Evolutionary conservation across 2,797 vertebrate genomes (phyloP).

Genomic region (Protonibea diacanthus): DNA sequence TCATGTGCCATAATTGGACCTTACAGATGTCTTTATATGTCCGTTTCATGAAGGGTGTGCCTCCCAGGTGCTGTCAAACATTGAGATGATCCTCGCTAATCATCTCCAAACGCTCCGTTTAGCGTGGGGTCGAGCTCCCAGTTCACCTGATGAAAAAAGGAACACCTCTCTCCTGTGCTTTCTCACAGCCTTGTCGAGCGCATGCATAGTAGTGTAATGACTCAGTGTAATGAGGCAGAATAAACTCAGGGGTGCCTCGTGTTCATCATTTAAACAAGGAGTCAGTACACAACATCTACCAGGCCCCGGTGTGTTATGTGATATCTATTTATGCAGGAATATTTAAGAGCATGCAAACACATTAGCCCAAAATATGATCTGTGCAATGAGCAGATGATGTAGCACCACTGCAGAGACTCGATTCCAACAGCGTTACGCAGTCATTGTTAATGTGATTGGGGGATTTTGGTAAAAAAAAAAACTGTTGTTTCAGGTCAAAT

Average conservation of each 20-base stretch:
- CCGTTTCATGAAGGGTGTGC: background rate
- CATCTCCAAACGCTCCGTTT: slow-evolving; percentile 11
- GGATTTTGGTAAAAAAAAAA: background rate
- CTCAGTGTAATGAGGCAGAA: slow-evolving; percentile 24
- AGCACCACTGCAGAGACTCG: no score
- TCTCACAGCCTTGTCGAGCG: background rate
- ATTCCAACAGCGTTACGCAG: no score
- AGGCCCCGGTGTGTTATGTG: background rate
- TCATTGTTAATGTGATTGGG: background rate
- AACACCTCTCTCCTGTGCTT: background rate
- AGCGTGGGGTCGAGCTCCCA: slow-evolving; percentile 9
- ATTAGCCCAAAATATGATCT: background rate
- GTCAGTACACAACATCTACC: background rate
- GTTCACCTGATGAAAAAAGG: slow-evolving; percentile 3
- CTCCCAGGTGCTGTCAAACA: slow-evolving; percentile 19
- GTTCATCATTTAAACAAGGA: slow-evolving; percentile 22
- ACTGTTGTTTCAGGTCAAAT: background rate
- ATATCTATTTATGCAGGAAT: background rate
- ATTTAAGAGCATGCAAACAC: background rate
- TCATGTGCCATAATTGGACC: slow-evolving; percentile 33
- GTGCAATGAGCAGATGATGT: background rate
- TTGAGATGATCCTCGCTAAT: slow-evolving; percentile 35
- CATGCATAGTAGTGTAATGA: slow-evolving; percentile 7
- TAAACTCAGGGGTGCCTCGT: background rate
- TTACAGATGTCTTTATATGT: background rate